Conservation (phyloP, 92 coral and sea anemone genomes). For the Parazoanthus darwini region DNA sequence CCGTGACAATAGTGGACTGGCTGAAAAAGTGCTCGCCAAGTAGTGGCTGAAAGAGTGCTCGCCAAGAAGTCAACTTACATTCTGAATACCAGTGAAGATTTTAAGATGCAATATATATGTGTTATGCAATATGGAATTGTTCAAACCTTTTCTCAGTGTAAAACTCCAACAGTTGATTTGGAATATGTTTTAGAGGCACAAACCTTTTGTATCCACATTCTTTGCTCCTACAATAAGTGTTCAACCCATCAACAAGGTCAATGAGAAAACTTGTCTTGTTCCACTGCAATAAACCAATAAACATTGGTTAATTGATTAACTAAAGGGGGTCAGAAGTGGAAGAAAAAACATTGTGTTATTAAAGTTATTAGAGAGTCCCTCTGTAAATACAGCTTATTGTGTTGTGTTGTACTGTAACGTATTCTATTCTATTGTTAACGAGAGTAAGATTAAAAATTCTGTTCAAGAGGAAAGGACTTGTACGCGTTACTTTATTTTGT, state of each 20-base stretch:
- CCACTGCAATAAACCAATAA: background rate
- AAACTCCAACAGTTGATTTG: background rate
- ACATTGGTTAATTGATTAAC: background rate
- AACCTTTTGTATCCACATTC: constrained; percentile 6
- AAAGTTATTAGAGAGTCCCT: too few relatives aligned
- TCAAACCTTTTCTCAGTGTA: background rate
- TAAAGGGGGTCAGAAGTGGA: too few relatives aligned
- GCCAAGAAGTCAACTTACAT: too few relatives aligned
- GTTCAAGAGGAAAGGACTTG: too few relatives aligned
- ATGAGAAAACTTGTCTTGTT: background rate
- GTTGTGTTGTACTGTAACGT: too few relatives aligned
- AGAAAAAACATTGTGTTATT: too few relatives aligned
- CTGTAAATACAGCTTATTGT: too few relatives aligned
- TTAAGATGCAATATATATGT: background rate
- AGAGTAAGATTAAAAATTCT: background rate
- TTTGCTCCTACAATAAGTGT: background rate
- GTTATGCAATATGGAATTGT: background rate
- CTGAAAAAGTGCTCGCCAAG: too few relatives aligned
- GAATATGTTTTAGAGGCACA: background rate
- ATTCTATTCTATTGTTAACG: too few relatives aligned
- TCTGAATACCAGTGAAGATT: background rate
- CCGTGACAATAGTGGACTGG: too few relatives aligned
- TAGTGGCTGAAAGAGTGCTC: too few relatives aligned
- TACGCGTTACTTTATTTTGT: background rate
- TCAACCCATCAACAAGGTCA: constrained; percentile 13